Evolutionary conservation across 2,113 vertebrate species (phyloP).

Genomic region (Ophthalmotilapia sp.): DNA sequence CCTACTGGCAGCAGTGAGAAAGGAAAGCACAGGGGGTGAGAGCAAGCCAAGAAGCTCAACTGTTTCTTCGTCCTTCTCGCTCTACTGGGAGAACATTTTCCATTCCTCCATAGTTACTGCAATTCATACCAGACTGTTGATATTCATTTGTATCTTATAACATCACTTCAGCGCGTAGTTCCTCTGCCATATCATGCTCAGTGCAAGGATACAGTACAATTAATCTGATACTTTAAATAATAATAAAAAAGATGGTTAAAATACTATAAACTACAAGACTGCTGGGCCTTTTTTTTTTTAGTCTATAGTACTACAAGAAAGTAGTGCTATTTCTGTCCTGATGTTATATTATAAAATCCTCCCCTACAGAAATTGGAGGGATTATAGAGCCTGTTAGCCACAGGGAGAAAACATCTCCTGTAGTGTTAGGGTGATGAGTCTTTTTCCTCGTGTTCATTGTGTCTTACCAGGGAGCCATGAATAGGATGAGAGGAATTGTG

Average conservation of each 20-base stretch:
- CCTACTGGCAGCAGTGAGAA: slow-evolving; percentile 26
- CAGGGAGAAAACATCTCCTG: neutral
- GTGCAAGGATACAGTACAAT: neutral
- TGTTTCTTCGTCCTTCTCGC: neutral
- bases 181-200: neutral
- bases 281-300: neutral
- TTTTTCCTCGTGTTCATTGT: neutral
- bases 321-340: neutral
- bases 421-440: neutral
- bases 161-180: neutral
- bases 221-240: neutral
- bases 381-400: neutral
- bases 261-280: neutral
- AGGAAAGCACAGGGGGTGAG: neutral
- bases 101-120: slow-evolving; percentile 9
- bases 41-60: slow-evolving; percentile 9
- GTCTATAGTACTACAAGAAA: neutral
- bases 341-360: neutral
- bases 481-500: neutral
- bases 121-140: neutral
- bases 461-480: neutral
- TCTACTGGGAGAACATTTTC: slow-evolving; percentile 9
- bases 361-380: neutral
- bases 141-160: neutral
- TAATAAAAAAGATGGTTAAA: neutral